Base-by-base conservation (phyloP, 1,140 invertebrate genomes). In the Brachionus paranguensis region DNA sequence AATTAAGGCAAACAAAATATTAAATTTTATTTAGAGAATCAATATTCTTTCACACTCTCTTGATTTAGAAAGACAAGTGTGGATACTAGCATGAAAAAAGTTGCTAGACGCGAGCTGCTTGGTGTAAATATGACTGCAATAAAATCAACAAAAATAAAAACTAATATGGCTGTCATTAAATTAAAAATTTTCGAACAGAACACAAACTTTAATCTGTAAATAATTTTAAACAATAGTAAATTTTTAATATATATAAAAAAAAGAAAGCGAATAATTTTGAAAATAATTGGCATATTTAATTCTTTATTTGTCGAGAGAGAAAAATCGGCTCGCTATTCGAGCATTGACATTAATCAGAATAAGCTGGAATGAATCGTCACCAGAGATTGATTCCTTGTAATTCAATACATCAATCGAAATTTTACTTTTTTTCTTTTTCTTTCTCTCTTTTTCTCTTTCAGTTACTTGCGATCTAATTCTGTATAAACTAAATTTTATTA, bases 111-210 rank as follows among this genome's bases (percentile, higher is more conserved):
- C 47, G n/a, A 53, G 17, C 17, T 14, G 7, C 17, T 53, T 17
- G 11, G n/a, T 53, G 47, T 53, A 53, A 53, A 53, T 53, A n/a
- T 53, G 47, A 14, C 47, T 53, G 47, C 60, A 24, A 12, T 7
- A 37, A 37, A 37, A 37, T 14, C 24, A 70, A 41, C 33, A 70
- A 70, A 11, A 70, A 1, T 27, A 50, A 76, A 76, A 76, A 50
- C 43, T 27, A 76, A 76, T 76, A 76, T 76, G 72, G 72, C 72
- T 76, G 72, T 76, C 72, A 76, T 76, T 76, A 50, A 76, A 76
- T 76, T 50, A 27, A 37, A 76, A 50, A 50, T 50, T 47, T 50
- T 50, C 47, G 6, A 47, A 76, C 41, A 50, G 17, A 50, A 17
- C 14, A 29, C 41, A 74, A 74, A 76, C 72, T 76, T 72, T 50